A percentile compares a stretch with the other conserved stretches of the same genome.
These are phyloP conservation scores for Hippolais icterina DNA, from an alignment of 2,113 vertebrate species.

Conservation along the genomic window DNA sequence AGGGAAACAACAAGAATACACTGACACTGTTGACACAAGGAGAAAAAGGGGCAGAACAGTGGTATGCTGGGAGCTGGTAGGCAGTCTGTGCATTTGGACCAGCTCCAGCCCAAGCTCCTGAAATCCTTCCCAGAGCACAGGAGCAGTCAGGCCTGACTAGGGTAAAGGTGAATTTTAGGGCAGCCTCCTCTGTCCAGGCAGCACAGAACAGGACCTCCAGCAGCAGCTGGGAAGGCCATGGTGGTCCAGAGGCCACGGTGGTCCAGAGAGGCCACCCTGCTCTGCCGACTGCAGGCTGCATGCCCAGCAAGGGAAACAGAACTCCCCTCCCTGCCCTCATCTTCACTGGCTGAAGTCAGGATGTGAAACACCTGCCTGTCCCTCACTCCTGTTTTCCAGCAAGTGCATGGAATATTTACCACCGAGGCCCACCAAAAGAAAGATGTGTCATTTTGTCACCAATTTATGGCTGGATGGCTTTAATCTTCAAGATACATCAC, in stretches of 20 bases:
- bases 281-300: not conserved
- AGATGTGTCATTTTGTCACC: not conserved
- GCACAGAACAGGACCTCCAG: not conserved
- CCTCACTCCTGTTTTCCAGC: not conserved
- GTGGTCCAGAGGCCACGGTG: not conserved
- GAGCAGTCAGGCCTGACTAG: not conserved
- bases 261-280: not conserved
- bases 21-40: not conserved
- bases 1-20: not conserved
- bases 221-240: not conserved
- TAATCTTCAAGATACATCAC: not conserved
- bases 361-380: not conserved
- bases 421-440: not conserved
- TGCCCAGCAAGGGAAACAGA: not conserved
- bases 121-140: not conserved
- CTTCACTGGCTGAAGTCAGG: not conserved
- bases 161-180: not conserved
- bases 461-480: not conserved
- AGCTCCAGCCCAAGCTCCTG: not conserved
- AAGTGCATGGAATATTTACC: not conserved
- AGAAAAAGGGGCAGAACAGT: not conserved
- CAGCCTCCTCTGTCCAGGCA: not conserved
- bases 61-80: not conserved
- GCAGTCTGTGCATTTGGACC: not conserved
- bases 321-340: not conserved